Evolutionary conservation across 2,888 invertebrate species (phyloP).

Genomic region (Branchipolynoe longqiensis): DNA sequence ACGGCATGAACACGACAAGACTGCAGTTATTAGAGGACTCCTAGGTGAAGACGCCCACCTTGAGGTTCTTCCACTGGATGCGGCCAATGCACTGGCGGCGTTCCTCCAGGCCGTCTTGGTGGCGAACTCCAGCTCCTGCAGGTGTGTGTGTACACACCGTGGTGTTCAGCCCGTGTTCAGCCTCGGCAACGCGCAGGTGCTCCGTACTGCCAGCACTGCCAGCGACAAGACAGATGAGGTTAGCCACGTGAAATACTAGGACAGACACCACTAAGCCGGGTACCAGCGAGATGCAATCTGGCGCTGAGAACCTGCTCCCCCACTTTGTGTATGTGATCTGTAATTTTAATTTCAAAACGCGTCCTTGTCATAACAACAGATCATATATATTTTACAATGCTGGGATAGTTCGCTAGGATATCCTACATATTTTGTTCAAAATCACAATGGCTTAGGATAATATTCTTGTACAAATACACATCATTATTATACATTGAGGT

Average conservation of each 20-base stretch:
- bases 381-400: not conserved
- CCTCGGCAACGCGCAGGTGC: slow-evolving; percentile 37
- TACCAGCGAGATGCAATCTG: not conserved
- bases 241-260: too few relatives aligned
- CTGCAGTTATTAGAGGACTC: not conserved
- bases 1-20: not conserved
- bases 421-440: not conserved
- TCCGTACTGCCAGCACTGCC: not conserved
- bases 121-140: slow-evolving; percentile 96
- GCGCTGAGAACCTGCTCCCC: not conserved
- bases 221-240: not conserved
- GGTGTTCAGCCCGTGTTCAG: slow-evolving; percentile 85
- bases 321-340: not conserved
- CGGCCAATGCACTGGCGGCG: slow-evolving; percentile 96
- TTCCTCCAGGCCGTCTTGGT: slow-evolving; percentile 98
- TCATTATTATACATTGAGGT: not conserved
- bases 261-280: not conserved
- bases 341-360: not conserved
- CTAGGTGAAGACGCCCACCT: slow-evolving; percentile 85
- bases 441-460: not conserved
- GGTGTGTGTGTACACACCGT: slow-evolving; percentile 93
- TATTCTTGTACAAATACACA: not conserved
- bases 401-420: not conserved
- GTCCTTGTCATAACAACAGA: not conserved
- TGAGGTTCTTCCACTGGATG: slow-evolving; percentile 97